Evolutionary conservation across 1,140 invertebrate species (phyloP), one percentile per base, ranked within the genome.

Genomic region (Leucophenga varia): DNA sequence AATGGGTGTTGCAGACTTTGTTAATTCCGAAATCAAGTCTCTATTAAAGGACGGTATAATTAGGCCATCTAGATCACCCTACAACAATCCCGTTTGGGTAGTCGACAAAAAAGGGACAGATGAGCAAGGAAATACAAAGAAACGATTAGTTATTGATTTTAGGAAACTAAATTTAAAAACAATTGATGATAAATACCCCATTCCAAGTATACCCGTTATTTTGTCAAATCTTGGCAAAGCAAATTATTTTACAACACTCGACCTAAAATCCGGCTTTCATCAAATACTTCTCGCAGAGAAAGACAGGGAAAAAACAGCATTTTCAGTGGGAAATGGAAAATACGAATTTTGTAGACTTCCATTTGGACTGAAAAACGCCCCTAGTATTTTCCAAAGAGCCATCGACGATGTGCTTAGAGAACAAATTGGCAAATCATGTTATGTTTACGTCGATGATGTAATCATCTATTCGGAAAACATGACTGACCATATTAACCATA

Each of bases 231-330:
- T 82, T 30, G 63, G 57, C 1, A 61, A 63, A 9, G 49, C 61
- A 6, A 58, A 60, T 34, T 77, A 64, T 43, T 79, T 80, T 49
- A 58, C n/a, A n/a, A n/a, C n/a, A n/a, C n/a, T n/a, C n/a, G n/a
- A n/a, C n/a, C n/a, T n/a, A n/a, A n/a, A n/a, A n/a, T 64, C 55
- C 31, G 79, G 79, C 3, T 82, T 77, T 57, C 77, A 72, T 57
- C 79, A 82, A 54, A 61, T 82, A 14, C 28, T 44, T 2, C 42
- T 81, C 1, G 48, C 65, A 16, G 34, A 50, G n/a, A n/a, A n/a
- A n/a, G n/a, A n/a, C n/a, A n/a, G n/a, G n/a, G n/a, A n/a, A n/a
- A n/a, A n/a, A n/a, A n/a, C n/a, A n/a, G n/a, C n/a, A n/a, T n/a
- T n/a, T n/a, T n/a, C n/a, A n/a, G n/a, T n/a, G n/a, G n/a, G n/a